These are phyloP conservation scores for Alca torda DNA, from an alignment of 2,797 vertebrate genomes.

Conservation along the genomic window DNA sequence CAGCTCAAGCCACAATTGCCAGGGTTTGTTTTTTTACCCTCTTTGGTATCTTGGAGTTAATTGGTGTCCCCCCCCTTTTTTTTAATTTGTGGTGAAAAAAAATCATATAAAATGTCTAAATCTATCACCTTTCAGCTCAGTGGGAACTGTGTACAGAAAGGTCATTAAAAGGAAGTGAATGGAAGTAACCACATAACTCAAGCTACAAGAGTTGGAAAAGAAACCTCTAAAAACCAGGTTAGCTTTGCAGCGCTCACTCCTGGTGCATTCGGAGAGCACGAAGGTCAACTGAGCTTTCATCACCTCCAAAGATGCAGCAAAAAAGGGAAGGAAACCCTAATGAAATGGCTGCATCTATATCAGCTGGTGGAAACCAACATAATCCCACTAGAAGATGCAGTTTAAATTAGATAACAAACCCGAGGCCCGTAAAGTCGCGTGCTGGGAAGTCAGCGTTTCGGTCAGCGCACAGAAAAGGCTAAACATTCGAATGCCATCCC, in stretches of 20 bases:
- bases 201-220: conserved; percentile 40
- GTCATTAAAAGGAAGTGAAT: conserved; percentile 57
- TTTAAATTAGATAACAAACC: conserved; percentile 53
- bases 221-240: conserved; percentile 61
- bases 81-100: conserved; percentile 4
- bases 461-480: background rate
- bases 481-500: background rate
- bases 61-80: background rate
- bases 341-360: conserved; percentile 44
- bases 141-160: conserved; percentile 44
- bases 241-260: conserved; percentile 51
- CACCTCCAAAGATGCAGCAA: conserved; percentile 41
- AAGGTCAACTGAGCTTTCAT: conserved; percentile 62
- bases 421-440: background rate
- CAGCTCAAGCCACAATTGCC: conserved; percentile 42
- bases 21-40: conserved; percentile 47
- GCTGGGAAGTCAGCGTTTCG: background rate
- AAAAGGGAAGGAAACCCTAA: conserved; percentile 58
- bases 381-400: conserved; percentile 37
- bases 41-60: conserved; percentile 47
- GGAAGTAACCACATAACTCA: conserved; percentile 60
- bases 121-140: conserved; percentile 39
- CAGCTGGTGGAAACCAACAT: conserved; percentile 54
- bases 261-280: conserved; percentile 54
- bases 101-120: background rate